Evolutionary conservation across 2,797 vertebrate species (phyloP).

Genomic region (Balearica regulorum): DNA sequence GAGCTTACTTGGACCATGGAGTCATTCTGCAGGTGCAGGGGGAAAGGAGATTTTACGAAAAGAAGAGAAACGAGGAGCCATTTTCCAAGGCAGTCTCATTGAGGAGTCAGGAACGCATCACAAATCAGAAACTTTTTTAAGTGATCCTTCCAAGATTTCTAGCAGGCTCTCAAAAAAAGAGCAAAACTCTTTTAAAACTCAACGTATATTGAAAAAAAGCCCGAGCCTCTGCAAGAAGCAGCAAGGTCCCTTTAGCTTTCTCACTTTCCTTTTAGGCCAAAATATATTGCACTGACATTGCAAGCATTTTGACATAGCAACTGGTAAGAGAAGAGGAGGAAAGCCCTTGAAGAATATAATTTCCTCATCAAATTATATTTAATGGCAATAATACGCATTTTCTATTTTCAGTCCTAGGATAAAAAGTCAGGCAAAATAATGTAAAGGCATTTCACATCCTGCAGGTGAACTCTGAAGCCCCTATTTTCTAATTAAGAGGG

Average conservation of each 20-base stretch:
- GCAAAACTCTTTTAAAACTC: background rate
- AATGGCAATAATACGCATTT: background rate
- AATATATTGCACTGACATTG: background rate
- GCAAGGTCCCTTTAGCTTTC: background rate
- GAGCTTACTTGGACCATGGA: background rate
- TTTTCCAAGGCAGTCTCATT: background rate
- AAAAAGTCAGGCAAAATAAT: conserved; percentile 1
- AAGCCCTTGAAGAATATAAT: background rate
- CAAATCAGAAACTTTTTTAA: background rate
- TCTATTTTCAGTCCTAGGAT: background rate
- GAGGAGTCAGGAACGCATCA: background rate
- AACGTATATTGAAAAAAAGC: background rate
- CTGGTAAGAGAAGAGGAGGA: background rate
- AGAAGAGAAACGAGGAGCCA: background rate
- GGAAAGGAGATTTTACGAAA: background rate
- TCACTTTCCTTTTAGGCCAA: background rate
- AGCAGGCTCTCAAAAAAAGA: background rate
- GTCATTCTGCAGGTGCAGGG: accelerated
- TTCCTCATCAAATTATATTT: conserved; percentile 8
- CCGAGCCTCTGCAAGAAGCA: background rate
- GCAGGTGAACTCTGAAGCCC: background rate
- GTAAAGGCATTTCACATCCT: background rate
- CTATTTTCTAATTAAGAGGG: conserved; percentile 32
- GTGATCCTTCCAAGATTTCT: background rate
- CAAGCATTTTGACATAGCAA: background rate